Conservation (phyloP, 2,888 invertebrate species). For the Sarcophaga subvicina region DNA sequence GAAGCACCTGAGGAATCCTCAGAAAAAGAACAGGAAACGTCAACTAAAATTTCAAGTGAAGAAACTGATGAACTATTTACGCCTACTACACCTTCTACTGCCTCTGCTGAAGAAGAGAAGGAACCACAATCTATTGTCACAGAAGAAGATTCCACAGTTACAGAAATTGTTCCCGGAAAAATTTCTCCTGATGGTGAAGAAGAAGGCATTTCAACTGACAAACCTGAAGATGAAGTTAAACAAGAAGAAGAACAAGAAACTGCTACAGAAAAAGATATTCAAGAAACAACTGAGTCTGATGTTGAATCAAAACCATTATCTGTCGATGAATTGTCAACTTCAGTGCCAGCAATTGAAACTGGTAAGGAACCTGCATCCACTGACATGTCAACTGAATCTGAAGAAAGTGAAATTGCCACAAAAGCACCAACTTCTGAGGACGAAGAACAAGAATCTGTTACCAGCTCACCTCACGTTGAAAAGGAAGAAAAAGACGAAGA, state of each 20-base stretch:
- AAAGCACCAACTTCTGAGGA: not conserved
- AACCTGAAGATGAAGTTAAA: slow-evolving; percentile 22
- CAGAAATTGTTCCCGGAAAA: slow-evolving; percentile 15
- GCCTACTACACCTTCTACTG: slow-evolving; percentile 4
- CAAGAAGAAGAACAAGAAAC: slow-evolving; percentile 8
- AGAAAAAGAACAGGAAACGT: slow-evolving; percentile 52
- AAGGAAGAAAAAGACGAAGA: slow-evolving; percentile 19
- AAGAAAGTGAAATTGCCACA: slow-evolving; percentile 4
- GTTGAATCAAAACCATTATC: slow-evolving; percentile 20
- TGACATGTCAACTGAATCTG: slow-evolving; percentile 7
- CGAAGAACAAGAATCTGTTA: slow-evolving; percentile 5
- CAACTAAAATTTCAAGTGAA: slow-evolving; percentile 18
- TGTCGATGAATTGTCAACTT: not conserved
- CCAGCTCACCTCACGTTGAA: slow-evolving; percentile 8
- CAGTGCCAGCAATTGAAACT: slow-evolving; percentile 20
- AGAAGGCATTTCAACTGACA: not conserved
- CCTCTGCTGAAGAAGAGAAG: not conserved
- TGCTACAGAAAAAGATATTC: slow-evolving; percentile 9
- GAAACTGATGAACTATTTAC: slow-evolving; percentile 31
- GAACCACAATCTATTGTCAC: not conserved
- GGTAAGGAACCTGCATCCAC: slow-evolving; percentile 69
- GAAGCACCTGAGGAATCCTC: slow-evolving; percentile 34
- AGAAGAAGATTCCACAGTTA: slow-evolving; percentile 2
- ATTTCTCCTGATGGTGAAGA: slow-evolving; percentile 1
- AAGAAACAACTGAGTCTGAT: slow-evolving; percentile 10